Conservation (phyloP, 2,113 vertebrate species). For the Pseudonaja textilis region DNA sequence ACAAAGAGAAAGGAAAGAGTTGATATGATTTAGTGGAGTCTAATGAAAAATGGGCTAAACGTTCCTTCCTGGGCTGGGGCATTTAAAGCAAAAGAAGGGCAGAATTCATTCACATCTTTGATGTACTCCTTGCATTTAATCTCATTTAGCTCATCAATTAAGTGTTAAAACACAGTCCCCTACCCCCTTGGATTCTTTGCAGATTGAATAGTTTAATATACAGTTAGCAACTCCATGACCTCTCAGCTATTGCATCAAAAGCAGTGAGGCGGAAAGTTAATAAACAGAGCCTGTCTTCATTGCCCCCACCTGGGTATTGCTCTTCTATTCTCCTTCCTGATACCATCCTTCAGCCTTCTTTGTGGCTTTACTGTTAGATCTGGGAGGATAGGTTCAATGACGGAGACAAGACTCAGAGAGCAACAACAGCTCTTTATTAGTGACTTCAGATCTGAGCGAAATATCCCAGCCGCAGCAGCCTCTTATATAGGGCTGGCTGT, state of each 20-base stretch:
- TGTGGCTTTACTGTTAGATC: too few species aligned
- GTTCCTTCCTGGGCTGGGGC: conserved; percentile 38
- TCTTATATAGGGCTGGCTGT: too few species aligned
- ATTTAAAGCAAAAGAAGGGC: conserved; percentile 53
- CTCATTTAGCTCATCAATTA: conserved; percentile 70
- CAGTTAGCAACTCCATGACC: conserved; percentile 62
- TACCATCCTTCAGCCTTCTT: background rate
- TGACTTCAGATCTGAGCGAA: too few species aligned
- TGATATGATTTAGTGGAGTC: conserved; percentile 34
- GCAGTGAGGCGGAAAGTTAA: conserved; percentile 73
- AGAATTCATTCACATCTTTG: conserved; percentile 55
- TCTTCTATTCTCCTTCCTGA: background rate
- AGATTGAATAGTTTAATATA: conserved; percentile 74
- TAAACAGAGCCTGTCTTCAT: conserved; percentile 53
- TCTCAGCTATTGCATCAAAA: conserved; percentile 53
- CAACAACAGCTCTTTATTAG: too few species aligned
- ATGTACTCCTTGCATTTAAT: conserved; percentile 64
- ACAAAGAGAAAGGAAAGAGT: conserved; percentile 47
- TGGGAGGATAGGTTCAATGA: too few species aligned
- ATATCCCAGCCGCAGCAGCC: too few species aligned
- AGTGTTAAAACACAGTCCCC: conserved; percentile 69
- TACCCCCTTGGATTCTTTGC: conserved; percentile 61
- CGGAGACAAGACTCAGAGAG: too few species aligned
- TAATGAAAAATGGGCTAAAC: conserved; percentile 59
- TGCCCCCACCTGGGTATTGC: background rate